A percentile compares a stretch with the other conserved stretches of the same genome.
Conservation (phyloP, 2,113 vertebrate species). For the Burhinus bistriatus region DNA sequence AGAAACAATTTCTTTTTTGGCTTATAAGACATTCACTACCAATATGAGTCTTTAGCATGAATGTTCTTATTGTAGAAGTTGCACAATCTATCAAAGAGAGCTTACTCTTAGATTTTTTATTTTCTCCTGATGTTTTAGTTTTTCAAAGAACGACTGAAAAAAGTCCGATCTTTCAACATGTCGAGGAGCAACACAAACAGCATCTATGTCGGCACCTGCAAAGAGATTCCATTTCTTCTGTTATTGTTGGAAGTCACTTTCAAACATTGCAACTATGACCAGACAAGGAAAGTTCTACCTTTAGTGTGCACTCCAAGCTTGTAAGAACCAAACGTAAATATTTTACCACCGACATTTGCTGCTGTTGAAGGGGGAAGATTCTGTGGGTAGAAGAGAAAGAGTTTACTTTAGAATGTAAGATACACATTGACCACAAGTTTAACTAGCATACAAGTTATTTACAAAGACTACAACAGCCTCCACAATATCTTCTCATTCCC, state of each 20-base stretch:
- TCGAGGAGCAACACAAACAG: conserved; percentile 92
- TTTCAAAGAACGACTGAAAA: conserved; percentile 96
- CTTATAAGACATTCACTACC: not conserved
- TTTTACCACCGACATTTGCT: conserved; percentile 88
- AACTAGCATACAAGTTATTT: not conserved
- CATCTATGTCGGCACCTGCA: conserved; percentile 96
- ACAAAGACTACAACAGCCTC: not conserved
- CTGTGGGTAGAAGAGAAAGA: conserved; percentile 67
- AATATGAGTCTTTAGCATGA: not conserved
- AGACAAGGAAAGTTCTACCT: conserved; percentile 76
- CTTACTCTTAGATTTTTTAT: conserved; percentile 93
- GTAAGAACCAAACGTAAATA: conserved; percentile 97
- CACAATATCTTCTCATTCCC: not conserved
- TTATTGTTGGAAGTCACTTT: not conserved
- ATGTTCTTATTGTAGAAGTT: not conserved
- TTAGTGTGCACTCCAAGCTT: conserved; percentile 97
- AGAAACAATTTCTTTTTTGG: not conserved
- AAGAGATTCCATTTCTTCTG: not conserved
- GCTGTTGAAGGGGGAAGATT: conserved; percentile 85
- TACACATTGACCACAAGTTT: not conserved
- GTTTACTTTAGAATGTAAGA: not conserved
- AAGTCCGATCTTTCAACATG: conserved; percentile 95
- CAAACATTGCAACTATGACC: not conserved
- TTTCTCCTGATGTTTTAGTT: conserved; percentile 88
- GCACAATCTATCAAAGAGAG: not conserved